Evolutionary conservation across 1,140 invertebrate species (phyloP).

Genomic region (Apis laboriosa): DNA sequence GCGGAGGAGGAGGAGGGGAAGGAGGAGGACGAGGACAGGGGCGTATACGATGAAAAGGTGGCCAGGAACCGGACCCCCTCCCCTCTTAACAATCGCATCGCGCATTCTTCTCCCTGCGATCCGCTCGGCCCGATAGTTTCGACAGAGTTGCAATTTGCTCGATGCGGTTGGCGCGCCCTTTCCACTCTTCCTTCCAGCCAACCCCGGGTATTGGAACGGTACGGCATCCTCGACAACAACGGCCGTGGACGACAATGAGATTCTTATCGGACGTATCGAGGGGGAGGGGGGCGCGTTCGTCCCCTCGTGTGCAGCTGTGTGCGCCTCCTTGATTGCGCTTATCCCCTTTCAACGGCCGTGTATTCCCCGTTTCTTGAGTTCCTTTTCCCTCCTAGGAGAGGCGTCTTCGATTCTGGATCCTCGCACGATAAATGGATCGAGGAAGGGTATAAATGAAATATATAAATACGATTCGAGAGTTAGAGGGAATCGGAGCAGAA

Average conservation of each 20-base stretch:
- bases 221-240: conserved; percentile 31
- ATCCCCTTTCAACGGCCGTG: too few relatives aligned
- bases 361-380: too few relatives aligned
- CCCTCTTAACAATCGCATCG: conserved; percentile 61
- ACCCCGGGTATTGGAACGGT: too few relatives aligned
- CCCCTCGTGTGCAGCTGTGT: conserved; percentile 52
- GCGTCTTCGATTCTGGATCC: too few relatives aligned
- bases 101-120: conserved; percentile 60
- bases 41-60: conserved; percentile 63
- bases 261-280: conserved; percentile 50
- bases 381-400: too few relatives aligned
- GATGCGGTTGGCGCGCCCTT: conserved; percentile 60
- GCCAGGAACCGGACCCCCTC: conserved; percentile 44
- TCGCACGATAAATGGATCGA: too few relatives aligned
- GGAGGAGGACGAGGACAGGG: conserved; percentile 42
- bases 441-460: too few relatives aligned
- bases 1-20: conserved; percentile 59
- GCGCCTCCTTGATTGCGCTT: too few relatives aligned
- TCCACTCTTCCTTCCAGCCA: too few relatives aligned
- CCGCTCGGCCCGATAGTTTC: conserved; percentile 65
- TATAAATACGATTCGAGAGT: too few relatives aligned
- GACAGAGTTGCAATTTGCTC: conserved; percentile 75
- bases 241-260: conserved; percentile 57
- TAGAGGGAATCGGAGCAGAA: too few relatives aligned
- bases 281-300: conserved; percentile 12